Percentiles rank a stretch among this genome's conserved stretches.
Conservation (phyloP, 1,140 invertebrate species). For the Megathymus violae region DNA sequence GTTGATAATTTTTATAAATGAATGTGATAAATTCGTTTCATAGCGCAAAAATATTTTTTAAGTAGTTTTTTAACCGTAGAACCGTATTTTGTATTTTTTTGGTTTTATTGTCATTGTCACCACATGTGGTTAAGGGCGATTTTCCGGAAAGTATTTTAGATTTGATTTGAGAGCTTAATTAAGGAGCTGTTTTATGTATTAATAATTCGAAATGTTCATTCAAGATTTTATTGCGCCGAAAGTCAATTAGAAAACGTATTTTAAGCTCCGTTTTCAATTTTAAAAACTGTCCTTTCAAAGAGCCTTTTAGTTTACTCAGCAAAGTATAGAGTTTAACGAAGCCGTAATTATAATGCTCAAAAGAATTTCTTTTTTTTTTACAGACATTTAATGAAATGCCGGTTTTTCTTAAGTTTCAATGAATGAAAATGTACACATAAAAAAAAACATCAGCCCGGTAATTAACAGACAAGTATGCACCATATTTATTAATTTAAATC, state of each 20-base stretch:
- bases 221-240: slow-evolving; percentile 59
- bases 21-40: too few relatives aligned
- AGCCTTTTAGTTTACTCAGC: slow-evolving; percentile 70
- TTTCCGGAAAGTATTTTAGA: slow-evolving; percentile 13
- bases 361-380: slow-evolving; percentile 69
- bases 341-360: slow-evolving; percentile 76
- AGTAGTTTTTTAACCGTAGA: not conserved
- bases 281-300: slow-evolving; percentile 70
- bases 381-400: slow-evolving; percentile 71
- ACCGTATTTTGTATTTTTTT: slow-evolving; percentile 3
- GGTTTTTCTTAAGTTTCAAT: slow-evolving; percentile 62
- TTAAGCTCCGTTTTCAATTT: slow-evolving; percentile 64
- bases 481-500: slow-evolving; percentile 32
- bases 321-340: slow-evolving; percentile 78
- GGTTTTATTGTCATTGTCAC: slow-evolving; percentile 31
- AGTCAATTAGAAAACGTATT: slow-evolving; percentile 68
- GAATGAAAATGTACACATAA: slow-evolving; percentile 51
- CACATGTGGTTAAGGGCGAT: slow-evolving; percentile 23
- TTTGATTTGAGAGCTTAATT: slow-evolving; percentile 25
- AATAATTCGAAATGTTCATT: slow-evolving; percentile 47
- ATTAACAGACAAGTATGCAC: slow-evolving; percentile 41
- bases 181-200: slow-evolving; percentile 32
- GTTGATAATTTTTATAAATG: slow-evolving; percentile 3
- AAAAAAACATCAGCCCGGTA: slow-evolving; percentile 41
- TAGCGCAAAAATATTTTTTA: too few relatives aligned